Percentiles rank a stretch among this genome's conserved stretches.
These are phyloP conservation scores for Oncorhynchus clarkii DNA, from an alignment of 2,113 vertebrate species.

Conservation along the genomic window DNA sequence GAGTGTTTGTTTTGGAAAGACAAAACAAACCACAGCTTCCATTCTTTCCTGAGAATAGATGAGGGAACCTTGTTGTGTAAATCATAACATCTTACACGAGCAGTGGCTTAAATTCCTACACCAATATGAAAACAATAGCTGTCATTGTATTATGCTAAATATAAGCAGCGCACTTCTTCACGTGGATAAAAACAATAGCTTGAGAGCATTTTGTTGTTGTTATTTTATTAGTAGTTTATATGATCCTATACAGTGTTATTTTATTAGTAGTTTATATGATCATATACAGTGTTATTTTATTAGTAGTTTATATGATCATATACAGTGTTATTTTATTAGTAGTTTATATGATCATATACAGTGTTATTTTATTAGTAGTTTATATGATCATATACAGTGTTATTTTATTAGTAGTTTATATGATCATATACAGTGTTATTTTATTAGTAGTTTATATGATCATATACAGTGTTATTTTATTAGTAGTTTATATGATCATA, in stretches of 20 bases:
- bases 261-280: no score
- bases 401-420: no score
- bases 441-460: slow-evolving; percentile 34
- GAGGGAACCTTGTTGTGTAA: not conserved
- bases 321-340: no score
- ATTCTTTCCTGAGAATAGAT: not conserved
- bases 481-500: slow-evolving; percentile 27
- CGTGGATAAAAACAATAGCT: slow-evolving; percentile 26
- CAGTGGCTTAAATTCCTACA: slow-evolving; percentile 20
- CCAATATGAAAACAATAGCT: not conserved
- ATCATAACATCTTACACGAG: slow-evolving; percentile 19
- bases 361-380: slow-evolving; percentile 38
- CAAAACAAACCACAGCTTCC: slow-evolving; percentile 28
- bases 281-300: not conserved
- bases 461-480: no score
- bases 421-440: no score
- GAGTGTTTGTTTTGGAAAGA: not conserved
- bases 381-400: slow-evolving; percentile 6
- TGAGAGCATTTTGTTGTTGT: slow-evolving; percentile 39
- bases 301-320: no score
- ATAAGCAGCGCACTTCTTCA: slow-evolving; percentile 9
- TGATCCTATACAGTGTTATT: not conserved
- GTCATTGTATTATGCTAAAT: slow-evolving; percentile 24
- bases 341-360: slow-evolving; percentile 16
- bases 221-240: slow-evolving; percentile 35